Conservation (phyloP, 2,797 vertebrate species). For the Rhinella marina region DNA sequence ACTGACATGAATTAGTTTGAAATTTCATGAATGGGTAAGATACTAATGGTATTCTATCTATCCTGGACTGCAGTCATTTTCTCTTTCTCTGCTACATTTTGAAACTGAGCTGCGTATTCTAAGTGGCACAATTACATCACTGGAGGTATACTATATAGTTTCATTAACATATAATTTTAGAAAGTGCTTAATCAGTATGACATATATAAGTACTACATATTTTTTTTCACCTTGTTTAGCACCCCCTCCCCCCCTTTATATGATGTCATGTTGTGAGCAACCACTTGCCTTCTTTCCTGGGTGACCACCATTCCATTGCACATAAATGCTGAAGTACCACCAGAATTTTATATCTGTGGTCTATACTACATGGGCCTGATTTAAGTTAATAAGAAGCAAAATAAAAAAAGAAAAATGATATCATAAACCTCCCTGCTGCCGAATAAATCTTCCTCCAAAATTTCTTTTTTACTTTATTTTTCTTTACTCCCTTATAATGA, state of each 20-base stretch:
- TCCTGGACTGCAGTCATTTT: no score
- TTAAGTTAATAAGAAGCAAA: neutral
- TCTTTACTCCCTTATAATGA: constrained; percentile 3
- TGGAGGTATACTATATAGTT: neutral
- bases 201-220: neutral
- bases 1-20: neutral
- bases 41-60: no score
- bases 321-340: neutral
- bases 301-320: neutral
- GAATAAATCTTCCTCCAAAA: neutral
- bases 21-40: no score
- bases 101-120: neutral
- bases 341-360: neutral
- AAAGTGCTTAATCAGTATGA: neutral
- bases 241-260: neutral
- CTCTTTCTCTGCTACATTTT: no score
- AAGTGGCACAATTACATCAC: neutral
- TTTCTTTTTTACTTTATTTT: neutral
- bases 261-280: neutral
- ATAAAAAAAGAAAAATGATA: neutral
- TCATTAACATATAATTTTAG: neutral
- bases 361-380: neutral
- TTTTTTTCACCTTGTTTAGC: neutral
- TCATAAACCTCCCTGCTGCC: neutral
- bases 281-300: neutral